A percentile compares a stretch with the other conserved stretches of the same genome.
These are phyloP conservation scores for Ploceus nigricollis DNA, from an alignment of 2,113 vertebrate species.

Conservation along the genomic window DNA sequence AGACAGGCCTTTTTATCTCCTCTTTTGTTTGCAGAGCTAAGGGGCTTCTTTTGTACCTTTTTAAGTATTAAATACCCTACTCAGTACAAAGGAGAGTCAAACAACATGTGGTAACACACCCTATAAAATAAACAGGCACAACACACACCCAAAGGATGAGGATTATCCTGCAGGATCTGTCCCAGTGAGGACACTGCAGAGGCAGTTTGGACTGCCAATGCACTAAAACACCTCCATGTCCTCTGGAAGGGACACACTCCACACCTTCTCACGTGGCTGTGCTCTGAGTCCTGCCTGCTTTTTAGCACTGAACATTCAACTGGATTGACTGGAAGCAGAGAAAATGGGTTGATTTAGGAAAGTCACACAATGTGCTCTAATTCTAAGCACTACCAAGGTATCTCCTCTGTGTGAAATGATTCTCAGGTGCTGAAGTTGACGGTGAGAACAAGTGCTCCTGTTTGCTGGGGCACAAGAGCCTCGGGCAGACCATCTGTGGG, in stretches of 20 bases:
- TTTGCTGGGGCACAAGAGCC: background rate
- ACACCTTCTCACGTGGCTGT: accelerated
- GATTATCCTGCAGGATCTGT: background rate
- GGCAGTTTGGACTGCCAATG: background rate
- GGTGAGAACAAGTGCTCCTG: background rate
- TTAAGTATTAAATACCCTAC: background rate
- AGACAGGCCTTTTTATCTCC: background rate
- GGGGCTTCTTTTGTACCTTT: background rate
- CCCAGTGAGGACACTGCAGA: background rate
- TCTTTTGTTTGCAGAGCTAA: background rate
- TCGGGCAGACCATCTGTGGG: background rate
- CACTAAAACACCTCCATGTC: background rate
- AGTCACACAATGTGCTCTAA: background rate
- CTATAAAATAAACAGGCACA: background rate
- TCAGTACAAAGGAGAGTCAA: background rate
- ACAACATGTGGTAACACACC: background rate
- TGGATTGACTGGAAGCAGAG: background rate
- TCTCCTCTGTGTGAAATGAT: background rate
- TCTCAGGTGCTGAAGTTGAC: background rate
- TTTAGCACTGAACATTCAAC: background rate
- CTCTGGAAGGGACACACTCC: background rate
- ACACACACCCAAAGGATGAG: background rate
- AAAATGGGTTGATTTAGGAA: background rate
- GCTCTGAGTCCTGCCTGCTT: background rate
- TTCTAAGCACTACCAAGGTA: background rate